These are phyloP conservation scores for Prunella himalayana DNA, from an alignment of 2,113 vertebrate species.

Conservation along the genomic window DNA sequence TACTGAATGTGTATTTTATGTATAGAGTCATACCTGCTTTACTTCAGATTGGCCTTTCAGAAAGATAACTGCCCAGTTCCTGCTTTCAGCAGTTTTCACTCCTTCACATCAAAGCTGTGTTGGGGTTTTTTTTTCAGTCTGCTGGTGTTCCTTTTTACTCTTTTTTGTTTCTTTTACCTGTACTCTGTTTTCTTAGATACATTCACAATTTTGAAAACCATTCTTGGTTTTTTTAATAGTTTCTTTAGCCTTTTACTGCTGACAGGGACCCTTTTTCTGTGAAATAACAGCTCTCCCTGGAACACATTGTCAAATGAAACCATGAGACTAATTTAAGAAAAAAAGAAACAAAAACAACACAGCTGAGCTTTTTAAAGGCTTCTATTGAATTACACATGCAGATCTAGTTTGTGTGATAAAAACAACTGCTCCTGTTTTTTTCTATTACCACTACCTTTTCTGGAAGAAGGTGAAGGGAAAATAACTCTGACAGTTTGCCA, in stretches of 20 bases:
- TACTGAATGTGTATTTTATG: neutral
- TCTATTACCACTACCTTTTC: neutral
- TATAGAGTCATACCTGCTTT: neutral
- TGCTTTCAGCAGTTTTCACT: neutral
- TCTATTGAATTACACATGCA: neutral
- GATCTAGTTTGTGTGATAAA: neutral
- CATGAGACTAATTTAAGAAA: neutral
- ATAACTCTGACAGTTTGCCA: neutral
- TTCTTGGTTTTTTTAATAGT: neutral
- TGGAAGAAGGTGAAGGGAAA: neutral
- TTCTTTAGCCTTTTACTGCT: neutral
- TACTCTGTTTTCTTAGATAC: neutral
- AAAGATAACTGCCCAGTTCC: neutral
- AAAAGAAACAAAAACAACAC: neutral
- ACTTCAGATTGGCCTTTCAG: neutral
- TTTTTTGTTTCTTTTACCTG: neutral
- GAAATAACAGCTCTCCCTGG: neutral
- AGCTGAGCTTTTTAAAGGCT: neutral
- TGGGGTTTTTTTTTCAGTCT: neutral
- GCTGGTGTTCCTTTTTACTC: neutral
- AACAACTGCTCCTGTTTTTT: neutral
- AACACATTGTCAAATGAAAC: neutral
- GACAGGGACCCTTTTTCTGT: neutral
- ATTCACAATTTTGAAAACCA: neutral
- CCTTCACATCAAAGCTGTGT: neutral